Evolutionary conservation across 2,797 vertebrate species (phyloP), one percentile per base, ranked within the genome.

Genomic region (Periparus ater): DNA sequence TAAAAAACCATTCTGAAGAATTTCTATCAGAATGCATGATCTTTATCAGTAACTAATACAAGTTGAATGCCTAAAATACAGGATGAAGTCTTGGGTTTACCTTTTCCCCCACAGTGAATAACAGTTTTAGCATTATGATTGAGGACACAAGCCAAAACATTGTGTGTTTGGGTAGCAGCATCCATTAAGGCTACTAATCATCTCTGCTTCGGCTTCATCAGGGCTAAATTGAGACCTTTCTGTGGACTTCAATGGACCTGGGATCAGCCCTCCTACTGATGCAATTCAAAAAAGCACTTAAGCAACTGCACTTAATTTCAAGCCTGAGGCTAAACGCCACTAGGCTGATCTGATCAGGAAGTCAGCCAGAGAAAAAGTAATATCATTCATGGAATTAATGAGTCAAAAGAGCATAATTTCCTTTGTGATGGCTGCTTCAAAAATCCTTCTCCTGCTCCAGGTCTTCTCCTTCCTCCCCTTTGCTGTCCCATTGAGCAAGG

Each of bases 41-140:
- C 67, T 81, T 87, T 93, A 86, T 87, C 85, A 34, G 80, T 48
- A 76, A 86, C 48, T 73, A 85, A 95, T 65, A 55, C 50, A 91
- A 90, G 29, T 26, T 60, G 58, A 88, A 78, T 53, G 23, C 54
- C 57, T 82, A 82, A 96, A 93, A 92, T 54, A 30, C 36, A 77
- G 27, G 40, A 67, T 48, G 21, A 84, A 67, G 3, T 44, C 45
- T 88, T 85, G 32, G 13, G 48, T 95, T 93, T 92, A 89, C 63
- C 12, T 58, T 86, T 42, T 44, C 40, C 14, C 32, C 53, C 27
- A 42, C 14, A 58, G 36, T 27, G n/a, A 85, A 25, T 44, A 81
- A 62, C 23, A 57, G 66, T 77, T 95, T 79, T 68, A 85, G 57
- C n/a, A 47, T 73, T 70, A 63, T 16, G 27, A 91, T 75, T 50